Evolutionary conservation across 2,888 invertebrate genomes (phyloP).

Genomic region (Chalcis sispes): DNA sequence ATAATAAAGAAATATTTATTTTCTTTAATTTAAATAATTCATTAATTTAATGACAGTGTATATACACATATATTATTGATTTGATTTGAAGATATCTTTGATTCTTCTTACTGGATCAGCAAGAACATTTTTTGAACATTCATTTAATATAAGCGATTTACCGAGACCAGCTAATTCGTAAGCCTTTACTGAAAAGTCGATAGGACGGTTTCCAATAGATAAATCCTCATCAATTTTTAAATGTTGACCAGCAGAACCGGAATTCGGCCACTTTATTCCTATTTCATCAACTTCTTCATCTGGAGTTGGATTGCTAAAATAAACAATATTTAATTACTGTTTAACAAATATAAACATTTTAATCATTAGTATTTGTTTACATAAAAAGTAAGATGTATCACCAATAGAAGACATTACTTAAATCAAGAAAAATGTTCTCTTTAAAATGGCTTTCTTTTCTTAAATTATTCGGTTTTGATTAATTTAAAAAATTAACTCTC

Average conservation of each 20-base stretch:
- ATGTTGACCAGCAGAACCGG: conserved; percentile 52
- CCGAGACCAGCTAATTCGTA: conserved; percentile 35
- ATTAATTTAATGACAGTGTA: too few species aligned
- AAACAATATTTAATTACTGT: neutral
- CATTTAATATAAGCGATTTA: conserved; percentile 35
- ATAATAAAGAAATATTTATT: too few species aligned
- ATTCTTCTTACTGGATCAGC: neutral
- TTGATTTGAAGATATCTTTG: neutral
- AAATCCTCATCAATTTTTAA: conserved; percentile 54
- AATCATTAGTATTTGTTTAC: too few species aligned
- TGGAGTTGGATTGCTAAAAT: conserved; percentile 63
- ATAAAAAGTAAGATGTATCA: too few species aligned
- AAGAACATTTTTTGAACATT: conserved; percentile 28
- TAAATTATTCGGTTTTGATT: too few species aligned
- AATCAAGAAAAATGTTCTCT: too few species aligned
- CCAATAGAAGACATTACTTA: too few species aligned
- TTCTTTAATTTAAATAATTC: too few species aligned
- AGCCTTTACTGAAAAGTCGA: neutral
- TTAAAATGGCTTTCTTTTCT: too few species aligned
- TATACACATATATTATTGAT: too few species aligned
- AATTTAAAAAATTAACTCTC: too few species aligned
- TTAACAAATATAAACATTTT: too few species aligned
- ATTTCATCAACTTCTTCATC: conserved; percentile 12
- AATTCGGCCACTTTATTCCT: conserved; percentile 58
- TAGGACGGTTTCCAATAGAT: conserved; percentile 39